Base-by-base conservation (phyloP, 1,140 invertebrate genomes). In the Hydropsyche tenuis region DNA sequence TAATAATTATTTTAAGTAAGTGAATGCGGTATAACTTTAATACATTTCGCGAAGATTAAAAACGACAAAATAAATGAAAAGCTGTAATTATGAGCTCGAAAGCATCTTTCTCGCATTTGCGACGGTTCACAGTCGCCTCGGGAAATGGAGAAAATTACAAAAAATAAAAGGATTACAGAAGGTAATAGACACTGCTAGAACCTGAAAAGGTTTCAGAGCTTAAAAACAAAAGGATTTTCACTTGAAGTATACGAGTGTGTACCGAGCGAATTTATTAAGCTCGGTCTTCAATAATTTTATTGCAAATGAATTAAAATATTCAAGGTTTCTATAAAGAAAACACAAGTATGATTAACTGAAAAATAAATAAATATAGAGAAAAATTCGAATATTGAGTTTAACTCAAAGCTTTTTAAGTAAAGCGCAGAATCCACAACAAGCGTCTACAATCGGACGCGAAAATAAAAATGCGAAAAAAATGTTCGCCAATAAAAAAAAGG, bases 141-240 rank as follows among this genome's bases (percentile, higher is more conserved):
- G 9, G 48, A 60, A 27, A 60, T 9, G 56, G 7, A 60, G 56
- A 60, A 60, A 60, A 60, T 60, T 60, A 60, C 18, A 20, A 60
- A 60, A 60, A 56, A 56, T 12, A 9, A 56, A 56, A 60, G 22
- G 56, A 60, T 60, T 60, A 60, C 25, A 27, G 56, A 14, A 25
- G 23, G 56, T 60, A 60, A 60, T 60, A 60, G 56, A 60, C 23
- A 60, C 56, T 22, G 23, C 9, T 25, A 22, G 25, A 60, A 60
- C 25, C 56, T 60, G 23, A 60, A 60, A 60, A 60, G 56, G 56
- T 25, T 60, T 14, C 12, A 37, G 30, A 37, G 9, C 3, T 3
- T 9, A 4, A 9, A 37, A 37, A 37, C 30, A 37, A 37, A 37
- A 37, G 30, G 30, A 37, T 37, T 9, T 37, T 9, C 3, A 3